Base-by-base conservation (phyloP, 2,113 vertebrate species). In the Gadus macrocephalus region DNA sequence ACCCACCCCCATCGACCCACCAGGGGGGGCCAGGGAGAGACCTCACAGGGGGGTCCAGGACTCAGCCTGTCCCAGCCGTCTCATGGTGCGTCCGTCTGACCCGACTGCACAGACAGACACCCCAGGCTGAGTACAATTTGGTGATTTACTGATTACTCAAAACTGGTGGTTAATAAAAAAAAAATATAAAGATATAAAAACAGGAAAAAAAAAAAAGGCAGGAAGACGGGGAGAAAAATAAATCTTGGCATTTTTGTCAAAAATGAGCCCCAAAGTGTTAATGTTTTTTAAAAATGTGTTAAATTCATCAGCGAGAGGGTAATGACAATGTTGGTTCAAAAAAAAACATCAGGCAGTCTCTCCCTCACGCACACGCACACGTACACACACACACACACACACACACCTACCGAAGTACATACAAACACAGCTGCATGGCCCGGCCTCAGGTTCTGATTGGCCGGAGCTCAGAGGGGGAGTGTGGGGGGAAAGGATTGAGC, bases 161-260 rank as follows among this genome's bases (percentile, higher is more conserved):
- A 49, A 14, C 42, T 49, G 42, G 42, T 49, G 2, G 8, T 49
- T 49, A 12, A 9, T 25, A 3, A 49, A 49, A 9, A 49, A 49
- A 49, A 20, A 20, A 20, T 1, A 14, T 9, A 49, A 14, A 14
- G 8, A 14, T 9, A 25, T 25, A 25, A 25, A 25, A 35, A 35
- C 31, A 14, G 42, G 38, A 42, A 49, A 12, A 1, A 20, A 20
- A 20, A 20, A 49, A 49, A 49, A 49, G 66, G 60, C 5, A 28
- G 17, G 62, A 71, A 15, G 64, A 70, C 53, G 79, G 79, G 75
- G 82, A 84, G 78, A 71, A 66, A 81, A 79, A 77, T 66, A 53
- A 81, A 80, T 87, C 79, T 81, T 82, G 81, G 79, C 79, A 60
- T 35, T 66, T 70, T 78, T 14, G 72, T 80, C 76, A 80, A 75